A percentile compares a stretch with the other conserved stretches of the same genome.
These are phyloP conservation scores for Hydrochoerus hydrochaeris DNA, from an alignment of 2,113 vertebrate genomes.

Conservation along the genomic window DNA sequence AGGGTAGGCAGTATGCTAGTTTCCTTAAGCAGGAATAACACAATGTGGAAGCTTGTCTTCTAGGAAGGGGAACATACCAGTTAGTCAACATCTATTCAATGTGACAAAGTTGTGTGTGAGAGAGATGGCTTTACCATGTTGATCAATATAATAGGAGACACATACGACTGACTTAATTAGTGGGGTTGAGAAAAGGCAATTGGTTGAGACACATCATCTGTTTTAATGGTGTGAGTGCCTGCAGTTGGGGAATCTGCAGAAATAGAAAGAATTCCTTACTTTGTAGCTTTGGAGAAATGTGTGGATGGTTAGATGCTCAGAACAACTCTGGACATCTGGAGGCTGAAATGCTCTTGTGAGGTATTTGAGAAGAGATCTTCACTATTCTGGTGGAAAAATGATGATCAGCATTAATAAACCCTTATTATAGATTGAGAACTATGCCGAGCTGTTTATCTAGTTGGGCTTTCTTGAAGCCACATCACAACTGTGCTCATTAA, in stretches of 20 bases:
- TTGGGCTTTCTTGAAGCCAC: background rate
- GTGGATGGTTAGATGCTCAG: background rate
- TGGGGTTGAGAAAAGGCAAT: background rate
- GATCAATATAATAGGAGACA: background rate
- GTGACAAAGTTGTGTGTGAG: background rate
- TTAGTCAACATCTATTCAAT: background rate
- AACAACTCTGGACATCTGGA: background rate
- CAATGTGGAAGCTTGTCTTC: background rate
- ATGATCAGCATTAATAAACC: background rate
- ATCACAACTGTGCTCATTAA: background rate
- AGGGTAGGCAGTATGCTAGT: background rate
- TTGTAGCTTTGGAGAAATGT: background rate
- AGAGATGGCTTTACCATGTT: background rate
- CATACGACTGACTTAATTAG: background rate
- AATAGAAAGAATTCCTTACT: background rate
- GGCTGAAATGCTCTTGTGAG: background rate
- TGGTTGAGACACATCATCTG: background rate
- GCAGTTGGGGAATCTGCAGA: background rate
- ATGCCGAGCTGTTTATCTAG: background rate
- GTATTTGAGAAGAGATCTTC: too few species aligned
- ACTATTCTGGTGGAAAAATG: background rate
- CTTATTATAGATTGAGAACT: background rate
- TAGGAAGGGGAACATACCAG: background rate
- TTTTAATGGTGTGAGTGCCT: background rate
- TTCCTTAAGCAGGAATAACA: background rate